Evolutionary conservation across 2,113 vertebrate genomes (phyloP).

Genomic region (Pteronura brasiliensis): DNA sequence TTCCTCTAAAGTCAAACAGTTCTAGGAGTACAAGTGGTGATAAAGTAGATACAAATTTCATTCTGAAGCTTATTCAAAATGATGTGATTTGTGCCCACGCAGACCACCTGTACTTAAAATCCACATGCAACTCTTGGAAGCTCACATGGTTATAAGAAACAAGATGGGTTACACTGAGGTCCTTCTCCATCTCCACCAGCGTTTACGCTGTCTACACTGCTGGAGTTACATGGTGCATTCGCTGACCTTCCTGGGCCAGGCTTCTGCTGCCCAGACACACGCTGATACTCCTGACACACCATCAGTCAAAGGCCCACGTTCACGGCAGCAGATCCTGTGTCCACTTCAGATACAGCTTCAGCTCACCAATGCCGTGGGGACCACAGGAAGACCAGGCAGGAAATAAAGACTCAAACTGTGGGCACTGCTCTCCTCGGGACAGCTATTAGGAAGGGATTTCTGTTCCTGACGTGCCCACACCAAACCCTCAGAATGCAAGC

Average conservation of each 20-base stretch:
- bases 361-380: neutral
- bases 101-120: neutral
- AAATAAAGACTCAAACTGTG: neutral
- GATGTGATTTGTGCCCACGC: neutral
- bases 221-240: neutral
- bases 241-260: neutral
- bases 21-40: neutral
- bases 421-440: neutral
- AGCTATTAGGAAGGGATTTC: neutral
- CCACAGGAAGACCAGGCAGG: neutral
- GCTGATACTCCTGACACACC: neutral
- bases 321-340: neutral
- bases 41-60: neutral
- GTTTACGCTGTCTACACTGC: fast-evolving
- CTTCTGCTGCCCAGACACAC: neutral
- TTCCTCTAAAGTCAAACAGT: neutral
- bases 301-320: neutral
- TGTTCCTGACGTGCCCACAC: neutral
- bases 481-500: neutral
- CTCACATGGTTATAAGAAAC: fast-evolving
- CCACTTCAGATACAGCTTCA: conserved; percentile 25
- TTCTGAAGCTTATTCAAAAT: neutral
- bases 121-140: neutral
- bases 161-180: fast-evolving
- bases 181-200: too few relatives aligned